Conservation (phyloP, 2,797 vertebrate species). For the Allobates femoralis region DNA sequence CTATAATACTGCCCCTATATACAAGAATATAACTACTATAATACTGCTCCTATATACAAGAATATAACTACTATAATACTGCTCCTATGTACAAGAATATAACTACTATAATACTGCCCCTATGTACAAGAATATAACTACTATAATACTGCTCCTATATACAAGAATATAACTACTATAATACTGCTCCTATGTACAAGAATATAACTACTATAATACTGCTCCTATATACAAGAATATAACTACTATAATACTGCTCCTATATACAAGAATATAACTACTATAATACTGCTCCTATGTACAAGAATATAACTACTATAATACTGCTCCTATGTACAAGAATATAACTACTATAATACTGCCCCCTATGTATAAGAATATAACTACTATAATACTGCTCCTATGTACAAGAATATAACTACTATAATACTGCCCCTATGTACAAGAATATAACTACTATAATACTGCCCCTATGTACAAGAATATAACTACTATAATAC, state of each 20-base stretch:
- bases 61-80: constrained; percentile 15
- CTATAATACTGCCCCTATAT: background rate
- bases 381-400: constrained; percentile 1
- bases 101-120: constrained; percentile 8
- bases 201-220: constrained; percentile 21
- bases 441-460: constrained; percentile 18
- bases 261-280: constrained; percentile 20
- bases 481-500: constrained; percentile 18
- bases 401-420: constrained; percentile 13
- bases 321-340: constrained; percentile 16
- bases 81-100: background rate
- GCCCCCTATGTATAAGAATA: background rate
- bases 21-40: constrained; percentile 5
- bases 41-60: background rate
- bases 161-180: constrained; percentile 18
- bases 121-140: constrained; percentile 21
- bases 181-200: constrained; percentile 3
- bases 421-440: constrained; percentile 11
- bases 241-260: constrained; percentile 12
- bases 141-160: constrained; percentile 1
- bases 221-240: background rate
- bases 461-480: constrained; percentile 8
- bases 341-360: constrained; percentile 20
- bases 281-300: constrained; percentile 1
- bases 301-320: constrained; percentile 7